A percentile compares a stretch with the other conserved stretches of the same genome.
phyloP scores from a whole-genome alignment of 2,113 vertebrate species.

The Cnemophilus loriae region DNA sequence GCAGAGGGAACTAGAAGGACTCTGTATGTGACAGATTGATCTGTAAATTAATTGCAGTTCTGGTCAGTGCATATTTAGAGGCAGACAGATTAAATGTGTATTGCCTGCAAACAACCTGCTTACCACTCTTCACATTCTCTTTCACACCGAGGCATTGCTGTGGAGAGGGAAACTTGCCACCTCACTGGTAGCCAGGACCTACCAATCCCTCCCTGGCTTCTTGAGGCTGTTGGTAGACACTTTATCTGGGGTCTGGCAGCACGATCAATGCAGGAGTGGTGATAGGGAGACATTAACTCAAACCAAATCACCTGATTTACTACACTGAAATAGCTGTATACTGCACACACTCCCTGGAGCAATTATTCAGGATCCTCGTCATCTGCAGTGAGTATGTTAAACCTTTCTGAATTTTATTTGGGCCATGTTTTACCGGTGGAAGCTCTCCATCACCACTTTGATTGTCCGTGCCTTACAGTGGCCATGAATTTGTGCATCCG shows the following conservation, averaged over 20 bases:
- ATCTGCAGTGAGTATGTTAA: slow-evolving; percentile 7
- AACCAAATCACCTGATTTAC: slow-evolving; percentile 2
- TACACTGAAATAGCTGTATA: not conserved
- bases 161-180: not conserved
- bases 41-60: not conserved
- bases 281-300: not conserved
- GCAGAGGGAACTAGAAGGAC: not conserved
- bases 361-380: not conserved
- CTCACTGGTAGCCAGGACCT: not conserved
- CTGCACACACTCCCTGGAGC: not conserved
- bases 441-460: not conserved
- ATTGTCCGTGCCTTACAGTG: not conserved
- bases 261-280: not conserved
- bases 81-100: not conserved
- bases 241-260: not conserved
- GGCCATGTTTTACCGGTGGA: not conserved
- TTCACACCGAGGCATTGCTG: not conserved
- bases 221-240: not conserved
- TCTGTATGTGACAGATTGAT: not conserved
- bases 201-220: not conserved
- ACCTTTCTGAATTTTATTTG: not conserved
- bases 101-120: not conserved
- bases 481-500: not conserved
- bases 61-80: not conserved
- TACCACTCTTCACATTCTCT: not conserved